Evolutionary conservation across 1,140 invertebrate species (phyloP).

Genomic region (Lepidurus couesii): DNA sequence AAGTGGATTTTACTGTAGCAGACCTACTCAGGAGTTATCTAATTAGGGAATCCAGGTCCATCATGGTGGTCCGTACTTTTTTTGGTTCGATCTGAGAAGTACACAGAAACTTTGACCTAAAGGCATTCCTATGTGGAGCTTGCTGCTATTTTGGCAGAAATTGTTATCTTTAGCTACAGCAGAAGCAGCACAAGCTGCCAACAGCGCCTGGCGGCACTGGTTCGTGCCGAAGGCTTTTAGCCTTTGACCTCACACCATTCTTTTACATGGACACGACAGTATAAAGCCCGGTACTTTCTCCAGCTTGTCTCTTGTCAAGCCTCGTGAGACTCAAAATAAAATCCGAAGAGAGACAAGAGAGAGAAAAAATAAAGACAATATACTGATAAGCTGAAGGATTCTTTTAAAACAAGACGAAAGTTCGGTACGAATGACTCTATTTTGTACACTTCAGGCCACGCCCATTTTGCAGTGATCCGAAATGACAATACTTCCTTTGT

Average conservation of each 20-base stretch:
- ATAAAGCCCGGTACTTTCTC: background rate
- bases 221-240: slow-evolving; percentile 12
- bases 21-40: background rate
- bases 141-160: background rate
- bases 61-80: slow-evolving; percentile 1
- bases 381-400: background rate
- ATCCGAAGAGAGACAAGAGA: background rate
- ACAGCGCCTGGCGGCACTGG: slow-evolving; percentile 20
- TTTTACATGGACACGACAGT: slow-evolving; percentile 14
- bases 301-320: slow-evolving; percentile 2
- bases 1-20: background rate
- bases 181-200: slow-evolving; percentile 12
- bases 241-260: slow-evolving; percentile 1
- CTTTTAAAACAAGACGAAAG: background rate
- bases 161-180: slow-evolving; percentile 17
- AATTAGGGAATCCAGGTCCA: background rate
- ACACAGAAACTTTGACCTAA: background rate
- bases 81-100: background rate
- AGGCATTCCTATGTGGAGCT: background rate
- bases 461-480: background rate
- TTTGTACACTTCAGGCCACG: background rate
- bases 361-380: background rate
- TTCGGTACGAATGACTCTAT: background rate
- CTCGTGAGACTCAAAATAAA: background rate
- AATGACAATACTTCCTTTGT: background rate